Evolutionary conservation across 2,797 vertebrate genomes (phyloP), one percentile per base, ranked within the genome.

Genomic region (Notoglanidium macrostoma): DNA sequence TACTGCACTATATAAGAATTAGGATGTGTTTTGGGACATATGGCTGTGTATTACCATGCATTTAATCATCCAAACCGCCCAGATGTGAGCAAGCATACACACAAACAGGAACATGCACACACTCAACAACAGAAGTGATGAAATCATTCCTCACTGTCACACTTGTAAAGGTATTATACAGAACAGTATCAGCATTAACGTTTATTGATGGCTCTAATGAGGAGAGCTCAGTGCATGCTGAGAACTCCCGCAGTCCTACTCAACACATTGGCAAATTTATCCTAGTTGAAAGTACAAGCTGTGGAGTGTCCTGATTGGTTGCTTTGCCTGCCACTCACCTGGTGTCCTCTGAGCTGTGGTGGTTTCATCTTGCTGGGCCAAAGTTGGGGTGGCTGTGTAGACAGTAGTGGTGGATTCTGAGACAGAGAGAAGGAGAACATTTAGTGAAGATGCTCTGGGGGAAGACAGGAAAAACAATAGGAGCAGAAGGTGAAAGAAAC

Each of bases 351-450:
- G 95, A 67, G 89, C 90, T 54, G 92, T 88, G 44, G 93, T 97
- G 21, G 97, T 97, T 57, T 96, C 96, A 87, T 97, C 96, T 91
- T 96, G 95, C 0, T 92, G 95, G 88, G 95, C 96, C 87, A 96
- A 35, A 0, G 98, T 98, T 59, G 98, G 97, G 65, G 96, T 96
- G 65, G 96, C 91, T 0, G 97, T 98, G 93, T 98, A 96, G 26
- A 95, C 96, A 21, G 97, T 93, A 84, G 98, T 97, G 86, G 96
- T 97, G n/a, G 95, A 95, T 90, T 98, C 98, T 99, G 73, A 72
- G 70, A 84, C 2, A 74, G 67, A 88, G 40, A 83, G 84, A 72
- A 23, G 5, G n/a, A 63, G 29, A 14, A 59, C 19, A 61, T 74
- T 87, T 81, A 61, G 74, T 32, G 67, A 87, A 85, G n/a, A 74